Evolutionary conservation across 2,113 vertebrate genomes (phyloP), one percentile per base, ranked within the genome.

Genomic region (Boulengeromyrus knoepffleri): DNA sequence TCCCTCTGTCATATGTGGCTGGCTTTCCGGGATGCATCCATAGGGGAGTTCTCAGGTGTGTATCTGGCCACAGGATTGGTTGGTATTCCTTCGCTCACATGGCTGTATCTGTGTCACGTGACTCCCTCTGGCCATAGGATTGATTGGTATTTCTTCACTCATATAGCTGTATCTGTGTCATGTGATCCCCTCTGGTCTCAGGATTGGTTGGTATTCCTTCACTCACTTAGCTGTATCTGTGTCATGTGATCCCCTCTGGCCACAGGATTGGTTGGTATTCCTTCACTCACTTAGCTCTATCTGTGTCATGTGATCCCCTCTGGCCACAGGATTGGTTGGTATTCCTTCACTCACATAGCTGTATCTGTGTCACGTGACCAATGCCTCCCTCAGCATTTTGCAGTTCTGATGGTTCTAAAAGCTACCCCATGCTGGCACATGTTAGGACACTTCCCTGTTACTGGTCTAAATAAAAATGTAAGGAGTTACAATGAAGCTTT

Each of bases 31-130:
- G 97, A 96, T 95, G 94, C 94, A 93, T 95, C 95, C 95, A 85
- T 97, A 99, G 99, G 98, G 95, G 99, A 99, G 96, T 99, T 99
- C 96, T 99, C 99, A 99, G 98, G 99, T 99, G 97, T 97, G 99
- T 99, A 98, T 97, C 94, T 94, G 92, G 95, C 93, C 94, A 92
- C 91, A 89, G 92, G 90, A 91, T 94, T 94, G 93, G 93, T 94
- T 91, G 91, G 46, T 93, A 94, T 94, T 85, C 91, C 89, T 90
- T 27, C 87, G 70, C 62, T 50, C 46, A 52, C 89, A 46, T 89
- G 92, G 93, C 93, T 92, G 93, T 93, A 93, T 91, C 93, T 91
- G 0, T 93, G 94, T 94, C 92, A 94, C 90, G 93, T 94, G 92
- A 94, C 92, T 93, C 94, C 74, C 17, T 19, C 74, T 92, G 92